These are phyloP conservation scores for Synanthedon vespiformis DNA, from an alignment of 2,888 invertebrate genomes.

Conservation along the genomic window DNA sequence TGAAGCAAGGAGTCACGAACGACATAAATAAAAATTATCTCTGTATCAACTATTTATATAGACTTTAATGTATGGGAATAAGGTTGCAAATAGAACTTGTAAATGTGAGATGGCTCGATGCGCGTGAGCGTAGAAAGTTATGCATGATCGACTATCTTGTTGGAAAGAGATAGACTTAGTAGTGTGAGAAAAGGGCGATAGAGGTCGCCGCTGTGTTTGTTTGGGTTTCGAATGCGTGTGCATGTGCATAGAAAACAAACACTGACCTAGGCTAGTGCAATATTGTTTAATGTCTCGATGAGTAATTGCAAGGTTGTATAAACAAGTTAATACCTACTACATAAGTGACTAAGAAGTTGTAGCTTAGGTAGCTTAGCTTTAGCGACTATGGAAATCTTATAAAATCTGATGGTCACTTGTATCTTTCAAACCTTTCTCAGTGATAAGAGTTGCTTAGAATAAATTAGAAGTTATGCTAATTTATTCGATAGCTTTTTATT, in stretches of 20 bases:
- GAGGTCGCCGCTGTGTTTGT: not conserved
- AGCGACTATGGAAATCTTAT: too few relatives aligned
- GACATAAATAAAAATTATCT: constrained; percentile 50
- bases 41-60: constrained; percentile 12
- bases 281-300: not conserved
- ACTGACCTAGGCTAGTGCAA: not conserved
- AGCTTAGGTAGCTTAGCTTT: too few relatives aligned
- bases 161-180: constrained; percentile 16
- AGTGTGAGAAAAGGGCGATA: constrained; percentile 5
- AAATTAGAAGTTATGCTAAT: too few relatives aligned
- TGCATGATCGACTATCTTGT: constrained; percentile 7
- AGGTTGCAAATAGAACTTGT: constrained; percentile 15
- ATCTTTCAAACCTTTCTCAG: too few relatives aligned
- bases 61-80: constrained; percentile 15
- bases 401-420: too few relatives aligned
- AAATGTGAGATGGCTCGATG: constrained; percentile 23
- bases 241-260: not conserved
- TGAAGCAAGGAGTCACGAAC: constrained; percentile 46
- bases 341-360: too few relatives aligned
- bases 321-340: too few relatives aligned
- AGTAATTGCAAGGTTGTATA: too few relatives aligned
- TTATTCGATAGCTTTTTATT: too few relatives aligned
- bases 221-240: not conserved
- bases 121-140: constrained; percentile 48
- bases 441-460: too few relatives aligned